Base-by-base conservation (phyloP, 2,113 vertebrate species). In the Brienomyrus longianalis region DNA sequence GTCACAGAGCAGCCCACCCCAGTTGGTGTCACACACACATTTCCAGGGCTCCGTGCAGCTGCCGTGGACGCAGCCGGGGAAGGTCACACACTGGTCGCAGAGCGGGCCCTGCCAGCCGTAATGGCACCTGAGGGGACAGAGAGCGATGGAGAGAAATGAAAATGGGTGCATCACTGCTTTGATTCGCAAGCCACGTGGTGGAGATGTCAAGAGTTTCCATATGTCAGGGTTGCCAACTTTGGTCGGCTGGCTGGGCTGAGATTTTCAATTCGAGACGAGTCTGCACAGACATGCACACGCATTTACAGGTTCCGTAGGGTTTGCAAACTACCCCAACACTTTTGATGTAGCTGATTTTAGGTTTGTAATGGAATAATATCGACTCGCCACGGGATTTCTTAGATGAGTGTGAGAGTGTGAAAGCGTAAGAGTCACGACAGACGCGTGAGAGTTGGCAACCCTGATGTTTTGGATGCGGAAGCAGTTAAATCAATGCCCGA, bases 1-100 rank as follows among this genome's bases (percentile, higher is more conserved):
- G 92, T 97, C 94, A 88, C 96, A 97, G 87, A 97, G 95, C 88
- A 97, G 94, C 86, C 96, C 96, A 9, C 96, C 96, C 96, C 96
- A 97, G 94, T 97, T 97, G 93, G 96, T 94, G 47, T 97, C 96
- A 27, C 96, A 97, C 87, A 95, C 94, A 84, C 96, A 97, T 93
- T 96, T 94, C 96, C 96, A 97, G 21, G 96, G 96, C 86, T 96
- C 95, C 0, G 90, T 91, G 93, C 96, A 97, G 92, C 94, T 95
- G 35, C 96, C 96, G 1, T 96, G 94, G 83, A 96, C 95, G 87
- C 96, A 97, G 70, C 96, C 96, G 0, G 96, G 96, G 91, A 95
- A 97, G 0, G 95, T 96, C 90, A 93, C 90, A 85, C 96, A 97
- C 91, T 95, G 90, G 86, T 97, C 96, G 62, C 96, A 97, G 87